These are phyloP conservation scores for Nycticorax nycticorax DNA, from an alignment of 2,113 vertebrate species.

Conservation along the genomic window DNA sequence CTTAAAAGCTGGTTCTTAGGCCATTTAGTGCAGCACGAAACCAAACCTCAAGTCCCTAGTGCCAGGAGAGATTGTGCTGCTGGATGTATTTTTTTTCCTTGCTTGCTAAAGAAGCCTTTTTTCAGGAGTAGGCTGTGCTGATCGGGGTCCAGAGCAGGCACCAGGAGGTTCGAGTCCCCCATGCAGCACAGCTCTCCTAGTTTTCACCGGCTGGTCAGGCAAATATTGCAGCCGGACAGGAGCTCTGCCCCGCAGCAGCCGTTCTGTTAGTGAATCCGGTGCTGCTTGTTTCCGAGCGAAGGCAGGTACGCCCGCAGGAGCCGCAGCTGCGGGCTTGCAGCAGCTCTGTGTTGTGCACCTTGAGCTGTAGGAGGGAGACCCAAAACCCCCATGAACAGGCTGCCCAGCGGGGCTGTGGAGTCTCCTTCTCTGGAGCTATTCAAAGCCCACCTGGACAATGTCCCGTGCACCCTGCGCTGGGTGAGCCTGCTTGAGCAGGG, in stretches of 20 bases:
- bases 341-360: neutral
- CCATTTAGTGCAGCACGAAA: neutral
- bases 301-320: neutral
- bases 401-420: too few relatives aligned
- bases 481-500: too few relatives aligned
- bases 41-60: neutral
- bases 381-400: neutral
- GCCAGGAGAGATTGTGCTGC: neutral
- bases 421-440: too few relatives aligned
- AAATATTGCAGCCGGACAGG: neutral
- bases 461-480: too few relatives aligned
- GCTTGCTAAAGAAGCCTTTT: neutral
- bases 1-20: neutral
- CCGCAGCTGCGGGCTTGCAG: neutral
- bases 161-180: neutral
- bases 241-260: neutral
- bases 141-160: neutral
- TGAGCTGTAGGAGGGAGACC: neutral
- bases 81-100: neutral
- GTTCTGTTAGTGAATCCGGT: too few relatives aligned
- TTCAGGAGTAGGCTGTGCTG: neutral
- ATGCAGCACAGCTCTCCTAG: neutral
- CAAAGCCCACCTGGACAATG: too few relatives aligned
- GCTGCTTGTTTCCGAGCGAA: neutral
- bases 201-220: neutral